A percentile compares a stretch with the other conserved stretches of the same genome.
phyloP scores from a whole-genome alignment of 2,888 invertebrate species.

The Phrixothrix hirtus region DNA sequence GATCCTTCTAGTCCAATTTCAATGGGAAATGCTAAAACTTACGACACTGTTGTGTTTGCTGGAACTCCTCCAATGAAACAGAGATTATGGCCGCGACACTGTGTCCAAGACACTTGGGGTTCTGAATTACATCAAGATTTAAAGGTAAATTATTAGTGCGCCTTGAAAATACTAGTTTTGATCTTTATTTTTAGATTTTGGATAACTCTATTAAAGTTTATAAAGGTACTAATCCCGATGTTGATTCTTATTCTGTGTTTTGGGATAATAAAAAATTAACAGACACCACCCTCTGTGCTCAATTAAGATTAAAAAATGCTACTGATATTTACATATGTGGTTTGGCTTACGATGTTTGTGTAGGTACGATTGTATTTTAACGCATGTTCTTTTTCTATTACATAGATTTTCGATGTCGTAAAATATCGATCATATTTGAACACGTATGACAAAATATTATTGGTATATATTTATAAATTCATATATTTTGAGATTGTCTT shows the following conservation, averaged over 20 bases:
- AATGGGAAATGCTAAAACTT: constrained; percentile 76
- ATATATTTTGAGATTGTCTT: too few species aligned
- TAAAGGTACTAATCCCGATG: constrained; percentile 91
- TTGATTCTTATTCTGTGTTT: constrained; percentile 97
- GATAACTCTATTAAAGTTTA: constrained; percentile 80
- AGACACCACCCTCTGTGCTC: constrained; percentile 81
- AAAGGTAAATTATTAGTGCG: constrained; percentile 62
- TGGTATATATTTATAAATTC: too few species aligned
- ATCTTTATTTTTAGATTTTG: constrained; percentile 60
- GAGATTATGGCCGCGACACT: constrained; percentile 93
- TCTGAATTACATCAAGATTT: constrained; percentile 89
- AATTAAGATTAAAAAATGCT: constrained; percentile 76
- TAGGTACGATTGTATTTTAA: constrained; percentile 62
- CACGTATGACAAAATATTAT: too few species aligned
- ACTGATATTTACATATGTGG: constrained; percentile 95
- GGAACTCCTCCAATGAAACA: constrained; percentile 85
- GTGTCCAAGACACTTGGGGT: constrained; percentile 95
- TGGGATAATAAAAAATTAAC: constrained; percentile 95
- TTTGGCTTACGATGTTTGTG: constrained; percentile 93
- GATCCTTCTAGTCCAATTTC: constrained; percentile 74
- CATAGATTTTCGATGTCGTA: neutral
- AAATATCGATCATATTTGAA: too few species aligned
- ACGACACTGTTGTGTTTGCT: constrained; percentile 92
- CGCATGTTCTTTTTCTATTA: neutral
- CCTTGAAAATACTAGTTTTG: neutral